These are phyloP conservation scores for Delia radicum DNA, from an alignment of 1,140 invertebrate species.

Conservation along the genomic window DNA sequence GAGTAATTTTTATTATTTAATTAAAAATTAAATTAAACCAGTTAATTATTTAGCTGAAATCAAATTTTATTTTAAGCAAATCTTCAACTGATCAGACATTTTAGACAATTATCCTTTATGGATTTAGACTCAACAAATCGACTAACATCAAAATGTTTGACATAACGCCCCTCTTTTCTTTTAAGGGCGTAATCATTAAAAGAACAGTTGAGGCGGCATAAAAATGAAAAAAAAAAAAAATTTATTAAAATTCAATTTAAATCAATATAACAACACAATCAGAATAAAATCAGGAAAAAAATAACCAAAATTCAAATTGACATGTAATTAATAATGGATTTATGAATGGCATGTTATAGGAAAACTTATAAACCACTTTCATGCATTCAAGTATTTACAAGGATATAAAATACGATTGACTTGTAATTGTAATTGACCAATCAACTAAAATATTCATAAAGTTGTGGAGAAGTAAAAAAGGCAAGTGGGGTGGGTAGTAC, in stretches of 20 bases:
- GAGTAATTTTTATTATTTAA: no score
- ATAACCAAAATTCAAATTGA: background rate
- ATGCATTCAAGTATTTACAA: background rate
- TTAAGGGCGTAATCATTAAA: no score
- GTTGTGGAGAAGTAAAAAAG: background rate
- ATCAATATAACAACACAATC: constrained; percentile 8
- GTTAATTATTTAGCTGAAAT: no score
- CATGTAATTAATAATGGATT: constrained; percentile 21
- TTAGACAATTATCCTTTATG: no score
- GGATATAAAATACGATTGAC: constrained; percentile 8
- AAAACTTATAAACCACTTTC: background rate
- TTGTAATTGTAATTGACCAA: constrained; percentile 23
- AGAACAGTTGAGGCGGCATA: no score
- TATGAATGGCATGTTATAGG: constrained; percentile 11
- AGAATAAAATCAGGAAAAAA: background rate
- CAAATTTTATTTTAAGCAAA: no score
- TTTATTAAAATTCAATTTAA: constrained; percentile 16
- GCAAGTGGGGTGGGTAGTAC: no score
- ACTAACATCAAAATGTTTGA: no score
- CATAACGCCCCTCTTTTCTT: no score
- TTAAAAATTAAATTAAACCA: no score
- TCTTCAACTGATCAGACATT: no score
- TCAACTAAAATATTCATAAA: constrained; percentile 22
- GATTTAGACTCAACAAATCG: no score
- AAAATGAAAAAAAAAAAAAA: background rate